Conservation (phyloP, 2,888 invertebrate genomes). For the Sipha maydis region DNA sequence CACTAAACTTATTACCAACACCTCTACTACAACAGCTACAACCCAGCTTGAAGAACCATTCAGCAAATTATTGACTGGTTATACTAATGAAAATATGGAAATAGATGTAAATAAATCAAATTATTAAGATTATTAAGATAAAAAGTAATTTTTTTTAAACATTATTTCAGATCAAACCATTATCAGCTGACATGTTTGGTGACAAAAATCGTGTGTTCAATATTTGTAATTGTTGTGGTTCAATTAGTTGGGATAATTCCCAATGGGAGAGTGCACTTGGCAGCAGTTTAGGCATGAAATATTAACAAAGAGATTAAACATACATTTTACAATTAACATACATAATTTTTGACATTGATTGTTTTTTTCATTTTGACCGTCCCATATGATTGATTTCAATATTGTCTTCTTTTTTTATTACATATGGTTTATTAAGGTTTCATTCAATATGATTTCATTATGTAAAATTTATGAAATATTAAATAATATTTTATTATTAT, state of each 20-base stretch:
- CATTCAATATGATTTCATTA: too few relatives aligned
- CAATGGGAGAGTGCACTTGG: constrained; percentile 67
- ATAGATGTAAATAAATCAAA: constrained; percentile 32
- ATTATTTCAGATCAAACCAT: constrained; percentile 45
- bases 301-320: neutral
- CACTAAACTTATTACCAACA: neutral
- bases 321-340: neutral
- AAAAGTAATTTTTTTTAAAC: neutral
- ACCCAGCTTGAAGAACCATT: constrained; percentile 6
- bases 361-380: neutral
- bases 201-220: constrained; percentile 72
- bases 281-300: constrained; percentile 45
- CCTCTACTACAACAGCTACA: neutral
- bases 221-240: constrained; percentile 80
- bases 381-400: neutral
- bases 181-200: constrained; percentile 68
- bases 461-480: neutral
- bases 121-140: neutral
- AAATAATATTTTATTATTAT: neutral
- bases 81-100: constrained; percentile 23
- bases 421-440: neutral
- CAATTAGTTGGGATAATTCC: constrained; percentile 77
- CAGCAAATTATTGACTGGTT: constrained; percentile 39
- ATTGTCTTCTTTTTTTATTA: neutral
- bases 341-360: neutral